Conservation (phyloP, 2,113 vertebrate species). For the Sinocyclocheilus anshuiensis region DNA sequence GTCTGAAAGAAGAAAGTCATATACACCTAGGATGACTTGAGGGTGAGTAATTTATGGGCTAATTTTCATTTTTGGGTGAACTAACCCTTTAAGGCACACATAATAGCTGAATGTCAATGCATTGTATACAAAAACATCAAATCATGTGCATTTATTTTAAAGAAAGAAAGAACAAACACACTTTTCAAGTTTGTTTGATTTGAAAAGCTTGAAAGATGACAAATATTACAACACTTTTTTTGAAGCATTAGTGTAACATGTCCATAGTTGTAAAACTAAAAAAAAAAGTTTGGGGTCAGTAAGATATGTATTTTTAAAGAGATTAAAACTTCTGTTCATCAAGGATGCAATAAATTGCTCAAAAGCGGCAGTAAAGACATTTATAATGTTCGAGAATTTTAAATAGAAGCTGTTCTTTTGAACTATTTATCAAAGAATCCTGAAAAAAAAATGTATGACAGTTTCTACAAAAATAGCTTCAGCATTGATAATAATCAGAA, state of each 20-base stretch:
- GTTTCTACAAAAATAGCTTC: no score
- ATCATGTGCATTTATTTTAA: not conserved
- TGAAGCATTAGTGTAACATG: no score
- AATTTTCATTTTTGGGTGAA: no score
- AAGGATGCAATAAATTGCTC: not conserved
- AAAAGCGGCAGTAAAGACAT: not conserved
- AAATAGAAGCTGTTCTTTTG: not conserved
- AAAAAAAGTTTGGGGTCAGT: not conserved
- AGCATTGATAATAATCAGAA: not conserved
- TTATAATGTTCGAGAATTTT: not conserved
- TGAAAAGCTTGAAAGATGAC: not conserved
- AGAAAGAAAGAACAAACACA: not conserved
- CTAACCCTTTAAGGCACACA: not conserved
- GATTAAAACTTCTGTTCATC: not conserved
- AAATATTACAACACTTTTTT: no score
- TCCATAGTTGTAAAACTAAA: no score
- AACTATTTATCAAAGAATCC: not conserved
- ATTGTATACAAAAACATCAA: not conserved
- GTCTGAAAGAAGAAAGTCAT: no score
- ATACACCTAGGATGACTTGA: no score
- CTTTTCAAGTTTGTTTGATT: not conserved
- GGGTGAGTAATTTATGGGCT: no score
- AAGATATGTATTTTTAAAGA: not conserved
- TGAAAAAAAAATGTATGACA: not conserved
- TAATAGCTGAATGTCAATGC: not conserved